phyloP scores from a whole-genome alignment of 2,888 invertebrate genomes.

The Metopia argyrocephala region DNA sequence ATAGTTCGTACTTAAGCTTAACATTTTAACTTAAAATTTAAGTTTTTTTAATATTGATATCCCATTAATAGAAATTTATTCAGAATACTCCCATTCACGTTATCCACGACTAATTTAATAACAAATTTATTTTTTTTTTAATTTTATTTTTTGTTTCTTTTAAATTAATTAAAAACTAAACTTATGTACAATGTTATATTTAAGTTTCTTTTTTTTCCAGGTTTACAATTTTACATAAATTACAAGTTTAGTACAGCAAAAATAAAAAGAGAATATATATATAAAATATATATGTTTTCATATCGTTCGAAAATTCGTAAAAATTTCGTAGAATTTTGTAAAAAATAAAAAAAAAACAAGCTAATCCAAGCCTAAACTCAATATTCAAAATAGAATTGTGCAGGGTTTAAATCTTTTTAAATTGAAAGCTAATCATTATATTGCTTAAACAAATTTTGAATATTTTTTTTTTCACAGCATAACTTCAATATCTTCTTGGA shows the following conservation, averaged over 20 bases:
- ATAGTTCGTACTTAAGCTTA: conserved; percentile 45
- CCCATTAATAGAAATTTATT: no score
- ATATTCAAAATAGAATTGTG: background rate
- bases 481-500: conserved; percentile 75
- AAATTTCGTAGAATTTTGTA: conserved; percentile 1
- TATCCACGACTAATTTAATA: no score
- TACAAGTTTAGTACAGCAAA: conserved; percentile 5
- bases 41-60: conserved; percentile 4
- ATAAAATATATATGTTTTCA: background rate
- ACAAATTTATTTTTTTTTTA: no score
- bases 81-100: no score
- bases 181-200: conserved; percentile 26
- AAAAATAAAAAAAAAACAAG: conserved; percentile 1
- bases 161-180: conserved; percentile 24
- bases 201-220: background rate
- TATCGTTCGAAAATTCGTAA: conserved; percentile 20
- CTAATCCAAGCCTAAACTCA: background rate
- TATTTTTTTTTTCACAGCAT: conserved; percentile 69
- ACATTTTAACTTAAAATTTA: conserved; percentile 31
- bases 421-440: conserved; percentile 1
- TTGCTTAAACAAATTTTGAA: background rate
- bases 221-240: conserved; percentile 55
- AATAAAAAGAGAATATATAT: background rate
- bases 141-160: background rate
- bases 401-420: background rate